phyloP scores from a whole-genome alignment of 2,888 invertebrate species.

The Cheilosia soror region DNA sequence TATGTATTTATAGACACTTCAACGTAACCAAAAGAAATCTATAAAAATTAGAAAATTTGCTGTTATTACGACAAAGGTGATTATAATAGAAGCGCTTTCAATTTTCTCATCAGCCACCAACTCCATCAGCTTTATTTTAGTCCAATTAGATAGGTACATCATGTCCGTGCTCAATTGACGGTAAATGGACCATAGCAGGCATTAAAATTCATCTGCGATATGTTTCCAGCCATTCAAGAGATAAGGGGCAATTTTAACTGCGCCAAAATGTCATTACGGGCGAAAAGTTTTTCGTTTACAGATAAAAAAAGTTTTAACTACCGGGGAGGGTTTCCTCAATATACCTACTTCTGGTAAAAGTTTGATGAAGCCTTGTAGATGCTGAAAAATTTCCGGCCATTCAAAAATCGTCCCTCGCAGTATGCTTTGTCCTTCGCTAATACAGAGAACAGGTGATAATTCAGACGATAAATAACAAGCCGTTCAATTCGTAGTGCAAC shows the following conservation, averaged over 20 bases:
- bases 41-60: no score
- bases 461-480: constrained; percentile 72
- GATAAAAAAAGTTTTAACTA: constrained; percentile 55
- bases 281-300: constrained; percentile 66
- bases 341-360: constrained; percentile 21
- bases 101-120: neutral
- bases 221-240: constrained; percentile 54
- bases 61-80: no score
- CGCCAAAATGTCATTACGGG: constrained; percentile 68
- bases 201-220: constrained; percentile 74
- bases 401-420: constrained; percentile 54
- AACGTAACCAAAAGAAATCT: no score
- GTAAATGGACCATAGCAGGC: constrained; percentile 59
- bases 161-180: constrained; percentile 57
- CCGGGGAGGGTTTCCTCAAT: constrained; percentile 1
- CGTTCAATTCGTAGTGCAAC: constrained; percentile 61
- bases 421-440: constrained; percentile 38
- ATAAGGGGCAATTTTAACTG: constrained; percentile 67
- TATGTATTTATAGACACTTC: no score
- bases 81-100: no score
- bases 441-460: constrained; percentile 75
- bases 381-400: constrained; percentile 72
- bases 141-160: constrained; percentile 65
- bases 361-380: constrained; percentile 69
- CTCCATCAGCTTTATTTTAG: constrained; percentile 28